These are phyloP conservation scores for Origma solitaria DNA, from an alignment of 2,113 vertebrate species.

Conservation along the genomic window DNA sequence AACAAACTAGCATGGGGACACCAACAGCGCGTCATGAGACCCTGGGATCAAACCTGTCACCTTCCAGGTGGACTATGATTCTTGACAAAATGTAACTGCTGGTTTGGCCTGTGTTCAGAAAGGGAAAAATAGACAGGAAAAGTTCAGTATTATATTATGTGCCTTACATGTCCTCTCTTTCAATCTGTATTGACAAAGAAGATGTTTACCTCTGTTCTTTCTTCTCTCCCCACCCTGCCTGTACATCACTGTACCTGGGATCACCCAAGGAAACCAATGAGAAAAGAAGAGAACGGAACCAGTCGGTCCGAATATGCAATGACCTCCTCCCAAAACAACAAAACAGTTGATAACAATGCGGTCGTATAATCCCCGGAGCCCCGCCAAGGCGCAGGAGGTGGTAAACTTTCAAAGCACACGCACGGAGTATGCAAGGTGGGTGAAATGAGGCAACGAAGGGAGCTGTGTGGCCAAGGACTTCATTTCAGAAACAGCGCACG, in stretches of 20 bases:
- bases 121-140: background rate
- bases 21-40: background rate
- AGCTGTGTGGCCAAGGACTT: conserved; percentile 56
- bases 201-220: conserved; percentile 38
- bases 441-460: conserved; percentile 35
- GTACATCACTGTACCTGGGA: background rate
- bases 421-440: conserved; percentile 27
- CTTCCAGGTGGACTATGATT: background rate
- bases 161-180: background rate
- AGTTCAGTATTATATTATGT: background rate
- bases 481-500: conserved; percentile 57
- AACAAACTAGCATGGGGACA: background rate
- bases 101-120: background rate
- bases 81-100: background rate
- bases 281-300: conserved; percentile 96
- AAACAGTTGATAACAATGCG: conserved; percentile 86
- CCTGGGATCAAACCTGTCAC: background rate
- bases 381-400: conserved; percentile 18
- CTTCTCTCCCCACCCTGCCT: background rate
- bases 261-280: conserved; percentile 90
- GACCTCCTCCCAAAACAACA: conserved; percentile 90
- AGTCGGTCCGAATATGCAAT: conserved; percentile 93
- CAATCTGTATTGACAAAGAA: background rate
- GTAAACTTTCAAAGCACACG: conserved; percentile 56
- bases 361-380: conserved; percentile 76